Base-by-base conservation (phyloP, 2,113 vertebrate species). In the Tragelaphus imberbis region DNA sequence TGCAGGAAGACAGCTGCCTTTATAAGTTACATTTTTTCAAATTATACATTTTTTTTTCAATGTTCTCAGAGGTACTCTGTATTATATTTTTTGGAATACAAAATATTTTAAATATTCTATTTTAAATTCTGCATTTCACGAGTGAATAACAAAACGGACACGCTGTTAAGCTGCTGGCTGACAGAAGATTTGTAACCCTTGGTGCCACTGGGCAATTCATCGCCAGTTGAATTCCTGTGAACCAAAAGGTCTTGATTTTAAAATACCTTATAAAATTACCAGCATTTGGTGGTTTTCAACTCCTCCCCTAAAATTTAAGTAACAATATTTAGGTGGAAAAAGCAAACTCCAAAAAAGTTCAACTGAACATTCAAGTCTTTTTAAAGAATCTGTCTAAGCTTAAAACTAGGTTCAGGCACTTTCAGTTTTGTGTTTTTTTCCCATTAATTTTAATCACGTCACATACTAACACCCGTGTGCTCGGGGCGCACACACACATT, bases 371-470 rank as follows among this genome's bases (percentile, higher is more conserved):
- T 99, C 99, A 99, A 99, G 99, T 99, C 99, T 99, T 99, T 99
- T 99, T 94, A 99, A 99, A 99, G 99, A 99, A 98, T 99, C 99
- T 99, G 99, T 99, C 99, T 99, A 99, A 99, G 99, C 99, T 99
- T 99, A 99, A 99, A 99, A 99, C 99, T 98, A 99, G 99, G 99
- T 98, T 99, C 99, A 99, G 99, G 99, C 99, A 99, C 99, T 99
- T 99, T 99, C 99, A 99, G 99, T 99, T 99, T 99, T 99, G 99
- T 49, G 68, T 30, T 51, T 21, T 51, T 21, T 65, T 99, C 99
- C 99, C 98, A 85, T 99, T 99, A 98, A 99, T 99, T 99, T 99
- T 95, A 99, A 99, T 99, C 99, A 99, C 98, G 71, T 97, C 97
- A 98, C 98, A 98, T 96, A 98, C 98, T 98, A 99, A 96, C 75